Evolutionary conservation across 2,797 vertebrate genomes (phyloP).

Genomic region (Discoglossus pictus): DNA sequence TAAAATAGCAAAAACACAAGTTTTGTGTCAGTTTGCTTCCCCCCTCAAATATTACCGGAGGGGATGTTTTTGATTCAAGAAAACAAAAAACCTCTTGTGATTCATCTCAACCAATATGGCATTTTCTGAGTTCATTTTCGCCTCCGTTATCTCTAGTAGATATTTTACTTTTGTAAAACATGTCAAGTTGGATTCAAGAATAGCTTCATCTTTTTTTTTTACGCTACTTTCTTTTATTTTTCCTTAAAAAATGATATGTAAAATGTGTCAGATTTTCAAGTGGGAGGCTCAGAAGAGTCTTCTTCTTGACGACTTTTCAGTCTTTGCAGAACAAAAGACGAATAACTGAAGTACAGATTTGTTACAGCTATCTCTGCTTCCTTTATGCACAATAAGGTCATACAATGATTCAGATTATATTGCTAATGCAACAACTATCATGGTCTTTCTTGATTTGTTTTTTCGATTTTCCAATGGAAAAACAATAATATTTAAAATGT

Average conservation of each 20-base stretch:
- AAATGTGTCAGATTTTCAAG: slow-evolving; percentile 23
- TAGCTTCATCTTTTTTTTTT: background rate
- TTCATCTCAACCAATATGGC: slow-evolving; percentile 23
- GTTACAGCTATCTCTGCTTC: too few species aligned
- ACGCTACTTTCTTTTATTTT: background rate
- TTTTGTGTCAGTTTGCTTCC: slow-evolving; percentile 1
- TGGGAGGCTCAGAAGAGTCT: background rate
- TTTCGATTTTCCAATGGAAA: too few species aligned
- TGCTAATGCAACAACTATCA: too few species aligned
- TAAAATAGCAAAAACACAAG: background rate
- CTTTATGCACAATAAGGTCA: too few species aligned
- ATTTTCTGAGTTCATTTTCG: slow-evolving; percentile 5
- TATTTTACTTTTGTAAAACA: slow-evolving; percentile 13
- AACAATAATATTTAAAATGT: too few species aligned
- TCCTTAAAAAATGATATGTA: slow-evolving; percentile 3
- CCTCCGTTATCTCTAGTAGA: background rate
- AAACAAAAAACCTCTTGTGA: slow-evolving; percentile 12
- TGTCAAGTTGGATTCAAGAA: slow-evolving; percentile 9
- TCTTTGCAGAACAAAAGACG: background rate
- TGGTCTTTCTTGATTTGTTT: too few species aligned
- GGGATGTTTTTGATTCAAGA: slow-evolving; percentile 18
- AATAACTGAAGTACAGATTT: too few species aligned
- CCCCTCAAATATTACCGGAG: slow-evolving; percentile 6
- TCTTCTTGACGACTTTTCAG: background rate
- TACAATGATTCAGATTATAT: too few species aligned